Conservation (phyloP, 2,797 vertebrate genomes). For the Myotis myotis region DNA sequence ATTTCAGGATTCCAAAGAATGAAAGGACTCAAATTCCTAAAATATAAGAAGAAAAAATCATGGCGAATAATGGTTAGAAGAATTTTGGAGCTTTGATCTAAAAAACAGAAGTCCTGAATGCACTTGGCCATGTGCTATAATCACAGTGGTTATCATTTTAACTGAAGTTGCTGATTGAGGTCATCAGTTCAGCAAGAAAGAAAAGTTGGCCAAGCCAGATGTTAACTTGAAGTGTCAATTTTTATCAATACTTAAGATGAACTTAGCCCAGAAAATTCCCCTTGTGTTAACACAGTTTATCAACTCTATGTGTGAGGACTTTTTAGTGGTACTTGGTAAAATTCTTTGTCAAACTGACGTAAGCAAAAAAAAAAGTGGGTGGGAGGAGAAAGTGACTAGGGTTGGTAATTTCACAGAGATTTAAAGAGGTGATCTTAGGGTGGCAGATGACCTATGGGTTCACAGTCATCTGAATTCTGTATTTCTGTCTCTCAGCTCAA, state of each 20-base stretch:
- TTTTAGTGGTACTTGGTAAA: slow-evolving; percentile 17
- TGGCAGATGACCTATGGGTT: neutral
- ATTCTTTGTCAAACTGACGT: neutral
- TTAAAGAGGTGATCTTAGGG: neutral
- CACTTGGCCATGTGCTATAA: neutral
- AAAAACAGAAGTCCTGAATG: neutral
- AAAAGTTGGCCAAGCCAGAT: slow-evolving; percentile 7
- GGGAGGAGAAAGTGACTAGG: neutral
- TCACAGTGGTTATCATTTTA: neutral
- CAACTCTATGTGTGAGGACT: neutral
- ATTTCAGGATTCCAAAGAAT: slow-evolving; percentile 62
- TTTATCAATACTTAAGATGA: slow-evolving; percentile 8
- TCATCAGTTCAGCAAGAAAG: neutral
- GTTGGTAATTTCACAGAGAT: neutral
- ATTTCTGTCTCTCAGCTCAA: neutral
- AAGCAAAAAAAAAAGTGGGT: neutral
- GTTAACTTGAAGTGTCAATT: neutral
- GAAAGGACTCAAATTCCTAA: slow-evolving; percentile 34
- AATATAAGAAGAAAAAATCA: neutral
- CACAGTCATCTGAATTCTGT: neutral
- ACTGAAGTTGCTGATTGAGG: neutral
- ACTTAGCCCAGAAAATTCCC: neutral
- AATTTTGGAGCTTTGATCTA: slow-evolving; percentile 25
- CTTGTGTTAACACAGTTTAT: neutral
- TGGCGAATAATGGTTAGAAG: neutral